A percentile compares a stretch with the other conserved stretches of the same genome.
Evolutionary conservation across 2,888 invertebrate genomes (phyloP).

Genomic region (Leptinotarsa tumamoca): DNA sequence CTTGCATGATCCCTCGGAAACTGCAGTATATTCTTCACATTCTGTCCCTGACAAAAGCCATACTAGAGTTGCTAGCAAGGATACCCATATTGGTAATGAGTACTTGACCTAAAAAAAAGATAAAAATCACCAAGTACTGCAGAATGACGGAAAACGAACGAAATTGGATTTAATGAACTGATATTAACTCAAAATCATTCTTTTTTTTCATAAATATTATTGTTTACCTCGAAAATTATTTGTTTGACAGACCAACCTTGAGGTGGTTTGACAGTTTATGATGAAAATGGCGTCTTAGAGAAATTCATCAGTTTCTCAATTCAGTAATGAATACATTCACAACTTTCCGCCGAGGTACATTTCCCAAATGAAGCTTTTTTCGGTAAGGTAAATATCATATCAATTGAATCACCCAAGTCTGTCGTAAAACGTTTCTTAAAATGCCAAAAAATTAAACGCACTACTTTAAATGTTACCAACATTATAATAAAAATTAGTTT

Average conservation of each 20-base stretch:
- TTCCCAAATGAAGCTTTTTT: not conserved
- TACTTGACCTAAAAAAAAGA: conserved; percentile 60
- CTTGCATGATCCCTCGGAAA: conserved; percentile 63
- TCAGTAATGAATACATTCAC: not conserved
- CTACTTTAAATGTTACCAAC: conserved; percentile 50
- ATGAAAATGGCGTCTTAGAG: conserved; percentile 59
- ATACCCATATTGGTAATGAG: conserved; percentile 62
- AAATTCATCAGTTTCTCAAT: not conserved
- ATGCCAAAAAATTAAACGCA: conserved; percentile 61
- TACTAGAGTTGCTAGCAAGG: conserved; percentile 34
- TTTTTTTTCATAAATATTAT: conserved; percentile 57
- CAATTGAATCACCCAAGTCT: not conserved
- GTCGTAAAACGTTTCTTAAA: conserved; percentile 34
- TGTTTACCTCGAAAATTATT: conserved; percentile 61
- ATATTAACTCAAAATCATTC: conserved; percentile 31
- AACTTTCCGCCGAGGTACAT: not conserved
- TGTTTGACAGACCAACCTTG: conserved; percentile 60
- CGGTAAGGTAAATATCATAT: not conserved
- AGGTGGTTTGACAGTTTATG: conserved; percentile 59
- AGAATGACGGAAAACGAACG: not conserved
- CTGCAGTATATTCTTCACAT: conserved; percentile 50
- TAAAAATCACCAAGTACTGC: not conserved
- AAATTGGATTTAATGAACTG: conserved; percentile 18
- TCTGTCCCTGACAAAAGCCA: conserved; percentile 43
- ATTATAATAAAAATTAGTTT: conserved; percentile 1